Base-by-base conservation (phyloP, 1,140 invertebrate genomes). In the Lysiphlebus fabarum region DNA sequence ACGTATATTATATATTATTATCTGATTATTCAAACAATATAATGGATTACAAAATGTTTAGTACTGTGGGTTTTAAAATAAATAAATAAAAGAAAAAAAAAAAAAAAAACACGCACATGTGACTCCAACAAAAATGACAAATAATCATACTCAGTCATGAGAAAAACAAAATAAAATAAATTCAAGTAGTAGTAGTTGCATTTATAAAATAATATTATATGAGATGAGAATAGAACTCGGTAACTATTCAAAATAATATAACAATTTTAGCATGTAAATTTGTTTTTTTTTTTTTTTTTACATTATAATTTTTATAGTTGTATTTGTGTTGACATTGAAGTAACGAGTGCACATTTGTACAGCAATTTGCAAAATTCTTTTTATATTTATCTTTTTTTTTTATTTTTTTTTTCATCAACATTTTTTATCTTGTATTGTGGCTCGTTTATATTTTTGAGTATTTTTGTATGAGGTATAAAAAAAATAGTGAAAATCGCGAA, bases 291-390 rank as follows among this genome's bases (percentile, higher is more conserved):
- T n/a, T 45, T n/a, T 45, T 45, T 11, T 10, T 2, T 11, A 7
- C 5, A n/a, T 11, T 45, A 45, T n/a, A 12, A n/a, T 7, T 3
- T 9, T n/a, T 7, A 45, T 45, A 45, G n/a, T 51, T 40, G 5
- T 14, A 12, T 51, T 37, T 51, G 7, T 51, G 34, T 51, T n/a
- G n/a, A 11, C 12, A 12, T 53, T 40, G 17, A 26, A 26, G 1
- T 26, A 26, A 26, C 17, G 17, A 4, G 4, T 12, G 38, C 12
- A 40, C 34, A 51, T 51, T 53, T 53, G 33, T 12, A 11, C 11
- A 12, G 49, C 51, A 17, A 53, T 53, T 53, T 42, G 51, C 51
- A 26, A 26, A 26, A 26, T 36, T 17, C 51, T 10, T 36, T n/a
- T 14, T 33, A 26, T 14, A 26, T 53, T 36, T 53, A 14, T 53